A percentile compares a stretch with the other conserved stretches of the same genome.
Evolutionary conservation across 2,888 invertebrate species (phyloP).

Genomic region (Choreutis nemorana): DNA sequence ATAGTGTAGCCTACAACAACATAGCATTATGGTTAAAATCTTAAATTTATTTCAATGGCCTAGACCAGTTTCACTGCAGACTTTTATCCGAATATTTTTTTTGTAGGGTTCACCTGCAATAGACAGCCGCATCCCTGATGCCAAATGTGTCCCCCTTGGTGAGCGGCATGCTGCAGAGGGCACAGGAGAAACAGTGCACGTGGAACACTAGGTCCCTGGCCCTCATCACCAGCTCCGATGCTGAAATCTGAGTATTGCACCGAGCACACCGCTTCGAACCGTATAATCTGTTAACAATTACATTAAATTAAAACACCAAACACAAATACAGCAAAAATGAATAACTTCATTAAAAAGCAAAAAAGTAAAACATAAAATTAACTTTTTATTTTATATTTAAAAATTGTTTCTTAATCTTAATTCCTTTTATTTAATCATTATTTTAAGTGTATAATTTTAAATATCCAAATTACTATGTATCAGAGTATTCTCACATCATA

Average conservation of each 20-base stretch:
- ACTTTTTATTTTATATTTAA: too few relatives aligned
- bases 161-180: constrained; percentile 84
- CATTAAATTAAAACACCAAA: too few relatives aligned
- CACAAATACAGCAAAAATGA: too few relatives aligned
- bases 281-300: constrained; percentile 88
- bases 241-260: constrained; percentile 87
- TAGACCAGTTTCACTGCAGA: too few relatives aligned
- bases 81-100: too few relatives aligned
- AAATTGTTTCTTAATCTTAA: too few relatives aligned
- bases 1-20: constrained; percentile 47
- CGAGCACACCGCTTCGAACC: constrained; percentile 88
- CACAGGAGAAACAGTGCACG: constrained; percentile 93
- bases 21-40: background rate
- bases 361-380: too few relatives aligned
- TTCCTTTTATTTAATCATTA: too few relatives aligned
- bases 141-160: constrained; percentile 96
- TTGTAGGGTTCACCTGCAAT: constrained; percentile 79
- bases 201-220: constrained; percentile 94
- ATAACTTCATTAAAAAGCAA: too few relatives aligned
- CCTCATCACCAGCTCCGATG: constrained; percentile 94
- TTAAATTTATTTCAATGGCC: background rate
- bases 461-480: too few relatives aligned
- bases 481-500: too few relatives aligned
- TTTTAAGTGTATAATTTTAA: too few relatives aligned
- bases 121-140: constrained; percentile 86